Percentiles rank a stretch among this genome's conserved stretches.
These are phyloP conservation scores for Pristionchus maxplancki DNA, from an alignment of 2,888 invertebrate species.

Conservation along the genomic window DNA sequence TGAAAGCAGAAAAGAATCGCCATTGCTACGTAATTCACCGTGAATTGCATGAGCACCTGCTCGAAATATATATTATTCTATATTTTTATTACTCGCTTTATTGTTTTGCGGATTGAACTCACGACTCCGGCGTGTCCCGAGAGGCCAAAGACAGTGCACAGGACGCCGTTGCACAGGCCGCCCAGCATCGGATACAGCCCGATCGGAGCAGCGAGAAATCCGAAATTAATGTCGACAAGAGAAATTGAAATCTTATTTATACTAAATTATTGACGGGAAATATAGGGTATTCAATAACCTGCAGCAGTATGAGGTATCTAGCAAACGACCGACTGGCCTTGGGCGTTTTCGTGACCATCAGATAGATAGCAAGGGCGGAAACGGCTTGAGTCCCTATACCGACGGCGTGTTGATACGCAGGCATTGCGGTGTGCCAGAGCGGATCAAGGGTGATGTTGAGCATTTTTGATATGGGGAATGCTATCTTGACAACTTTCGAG, in stretches of 20 bases:
- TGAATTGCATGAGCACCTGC: neutral
- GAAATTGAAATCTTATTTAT: no score
- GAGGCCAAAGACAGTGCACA: neutral
- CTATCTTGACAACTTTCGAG: no score
- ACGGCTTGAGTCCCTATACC: neutral
- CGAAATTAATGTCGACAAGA: neutral
- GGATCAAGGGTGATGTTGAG: neutral
- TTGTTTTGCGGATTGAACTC: no score
- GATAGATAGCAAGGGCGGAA: neutral
- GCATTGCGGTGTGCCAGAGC: neutral
- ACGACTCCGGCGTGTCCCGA: neutral
- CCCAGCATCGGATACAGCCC: neutral
- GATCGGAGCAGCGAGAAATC: neutral
- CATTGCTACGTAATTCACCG: neutral
- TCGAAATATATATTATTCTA: no score
- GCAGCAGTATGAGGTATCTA: neutral
- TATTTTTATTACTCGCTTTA: no score
- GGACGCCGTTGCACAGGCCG: neutral
- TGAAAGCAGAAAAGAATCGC: neutral
- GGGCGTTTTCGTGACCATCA: neutral
- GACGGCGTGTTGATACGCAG: neutral
- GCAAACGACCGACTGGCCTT: neutral
- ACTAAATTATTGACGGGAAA: no score
- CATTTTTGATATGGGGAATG: no score
- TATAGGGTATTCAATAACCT: neutral